Evolutionary conservation across 2,888 invertebrate species (phyloP), one percentile per base, ranked within the genome.

Genomic region (Parnassius mnemosyne): DNA sequence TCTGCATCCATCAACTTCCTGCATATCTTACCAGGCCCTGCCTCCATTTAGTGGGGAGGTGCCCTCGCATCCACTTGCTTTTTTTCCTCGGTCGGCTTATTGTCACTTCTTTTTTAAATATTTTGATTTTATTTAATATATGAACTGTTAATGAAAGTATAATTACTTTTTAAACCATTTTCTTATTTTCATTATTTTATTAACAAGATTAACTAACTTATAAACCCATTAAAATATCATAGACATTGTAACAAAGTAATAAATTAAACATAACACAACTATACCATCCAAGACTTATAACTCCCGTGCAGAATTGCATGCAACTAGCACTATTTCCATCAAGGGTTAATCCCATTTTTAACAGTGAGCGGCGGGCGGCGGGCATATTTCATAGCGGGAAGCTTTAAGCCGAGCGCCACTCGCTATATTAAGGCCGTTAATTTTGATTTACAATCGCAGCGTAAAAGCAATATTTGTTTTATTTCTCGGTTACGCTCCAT

Each of bases 401-500:
- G 88, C 89, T 90, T 87, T 88, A 83, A 81, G 79, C 85, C 80
- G 79, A 83, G 86, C 79, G 82, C 80, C 76, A 80, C 81, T 75
- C 77, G 89, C 89, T 86, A 89, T 91, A 89, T 91, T 91, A 90
- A 90, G 82, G 91, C 88, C 87, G 90, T 91, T 91, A 91, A 91
- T 91, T 90, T 91, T 91, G 90, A 90, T 91, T 91, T 91, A 91
- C 89, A 90, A 89, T 90, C 86, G 80, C 81, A 77, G 83, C 84
- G 87, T 86, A 88, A 87, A 87, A 89, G 89, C 89, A 90, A 91
- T 91, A 91, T 90, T 90, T 90, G 89, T 90, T 91, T 89, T 91
- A 90, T 89, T 89, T 87, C 86, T 80, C 78, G 80, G 83, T 80
- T 76, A 76, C 77, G 79, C 78, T 76, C 78, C 80, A 83, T 81